phyloP scores from a whole-genome alignment of 2,113 vertebrate species.

The Rattus rattus region DNA sequence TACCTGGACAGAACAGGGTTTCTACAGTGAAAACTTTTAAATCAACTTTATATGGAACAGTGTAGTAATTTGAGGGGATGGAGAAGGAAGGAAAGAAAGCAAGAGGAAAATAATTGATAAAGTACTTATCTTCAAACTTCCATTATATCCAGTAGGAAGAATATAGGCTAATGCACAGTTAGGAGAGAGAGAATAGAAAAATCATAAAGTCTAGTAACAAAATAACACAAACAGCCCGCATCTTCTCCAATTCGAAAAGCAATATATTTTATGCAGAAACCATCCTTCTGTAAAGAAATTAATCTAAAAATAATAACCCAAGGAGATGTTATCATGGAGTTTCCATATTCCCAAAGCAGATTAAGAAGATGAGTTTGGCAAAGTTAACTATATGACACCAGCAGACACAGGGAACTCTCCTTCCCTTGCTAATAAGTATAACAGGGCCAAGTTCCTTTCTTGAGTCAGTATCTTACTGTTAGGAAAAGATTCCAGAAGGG shows the following conservation, averaged over 20 bases:
- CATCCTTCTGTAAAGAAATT: slow-evolving; percentile 21
- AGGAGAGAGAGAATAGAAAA: slow-evolving; percentile 16
- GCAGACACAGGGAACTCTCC: not conserved
- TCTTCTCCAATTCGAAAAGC: slow-evolving; percentile 13
- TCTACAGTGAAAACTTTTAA: not conserved
- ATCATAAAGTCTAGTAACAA: slow-evolving; percentile 10
- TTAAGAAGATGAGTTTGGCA: not conserved
- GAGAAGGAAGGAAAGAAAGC: not conserved
- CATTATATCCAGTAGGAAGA: not conserved
- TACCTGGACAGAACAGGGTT: not conserved
- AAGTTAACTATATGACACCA: not conserved
- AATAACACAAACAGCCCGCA: not conserved
- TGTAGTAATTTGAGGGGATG: not conserved
- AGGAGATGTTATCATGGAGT: not conserved
- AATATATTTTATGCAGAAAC: not conserved
- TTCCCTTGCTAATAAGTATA: not conserved
- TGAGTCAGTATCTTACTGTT: not conserved
- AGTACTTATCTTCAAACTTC: not conserved
- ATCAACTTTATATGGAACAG: not conserved
- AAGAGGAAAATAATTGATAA: not conserved
- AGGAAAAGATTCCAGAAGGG: slow-evolving; percentile 37
- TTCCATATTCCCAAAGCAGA: slow-evolving; percentile 13
- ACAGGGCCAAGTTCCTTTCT: not conserved
- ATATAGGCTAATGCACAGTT: not conserved
- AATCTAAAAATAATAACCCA: slow-evolving; percentile 17